Percentiles rank a stretch among this genome's conserved stretches.
Conservation (phyloP, 2,888 invertebrate species). For the Drosophila borealis region DNA sequence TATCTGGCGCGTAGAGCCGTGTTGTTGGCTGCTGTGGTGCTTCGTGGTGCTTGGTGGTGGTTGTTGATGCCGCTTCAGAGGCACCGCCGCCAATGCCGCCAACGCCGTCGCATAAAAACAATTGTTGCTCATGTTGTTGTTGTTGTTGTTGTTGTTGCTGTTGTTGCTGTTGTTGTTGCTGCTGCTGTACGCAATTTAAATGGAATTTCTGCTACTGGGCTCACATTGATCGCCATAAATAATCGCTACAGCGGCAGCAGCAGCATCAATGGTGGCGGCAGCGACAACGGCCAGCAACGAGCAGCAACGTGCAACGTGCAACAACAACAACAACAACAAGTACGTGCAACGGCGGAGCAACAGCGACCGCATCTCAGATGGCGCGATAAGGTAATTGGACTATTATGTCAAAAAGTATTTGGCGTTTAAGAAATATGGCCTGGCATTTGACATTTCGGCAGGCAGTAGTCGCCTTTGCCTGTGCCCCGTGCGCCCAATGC, state of each 20-base stretch:
- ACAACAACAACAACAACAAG: constrained; percentile 47
- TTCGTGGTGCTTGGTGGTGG: constrained; percentile 28
- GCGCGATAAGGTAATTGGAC: constrained; percentile 84
- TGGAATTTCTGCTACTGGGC: constrained; percentile 77
- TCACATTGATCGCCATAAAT: constrained; percentile 75
- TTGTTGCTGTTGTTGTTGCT: constrained; percentile 33
- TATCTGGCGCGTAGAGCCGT: constrained; percentile 38
- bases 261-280: constrained; percentile 51
- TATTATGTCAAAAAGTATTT: constrained; percentile 85
- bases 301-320: constrained; percentile 41
- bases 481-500: constrained; percentile 14
- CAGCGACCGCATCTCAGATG: constrained; percentile 81
- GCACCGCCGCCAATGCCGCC: constrained; percentile 79
- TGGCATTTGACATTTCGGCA: constrained; percentile 83
- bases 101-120: constrained; percentile 76
- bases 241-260: constrained; percentile 61
- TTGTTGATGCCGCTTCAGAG: constrained; percentile 70
- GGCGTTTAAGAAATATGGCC: constrained; percentile 84
- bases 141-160: constrained; percentile 33
- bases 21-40: constrained; percentile 28
- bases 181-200: constrained; percentile 75
- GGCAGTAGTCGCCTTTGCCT: constrained; percentile 50
- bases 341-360: constrained; percentile 51
- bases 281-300: constrained; percentile 27
- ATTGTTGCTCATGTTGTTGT: constrained; percentile 53